Conservation (phyloP, 2,797 vertebrate genomes). For the Channa striata region DNA sequence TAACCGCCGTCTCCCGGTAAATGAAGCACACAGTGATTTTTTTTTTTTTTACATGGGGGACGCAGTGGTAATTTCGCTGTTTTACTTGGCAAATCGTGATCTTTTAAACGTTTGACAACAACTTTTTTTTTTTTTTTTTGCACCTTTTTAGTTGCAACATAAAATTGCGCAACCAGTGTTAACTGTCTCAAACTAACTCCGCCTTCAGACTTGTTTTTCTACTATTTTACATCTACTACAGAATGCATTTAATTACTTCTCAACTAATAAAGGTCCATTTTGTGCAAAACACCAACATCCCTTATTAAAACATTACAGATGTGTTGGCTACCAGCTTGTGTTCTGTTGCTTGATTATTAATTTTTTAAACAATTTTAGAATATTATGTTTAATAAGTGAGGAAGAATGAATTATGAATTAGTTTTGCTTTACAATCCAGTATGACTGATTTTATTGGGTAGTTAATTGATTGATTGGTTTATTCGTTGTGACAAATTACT, state of each 20-base stretch:
- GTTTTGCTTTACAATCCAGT: too few species aligned
- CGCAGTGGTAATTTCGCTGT: constrained; percentile 23
- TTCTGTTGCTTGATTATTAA: neutral
- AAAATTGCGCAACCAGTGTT: constrained; percentile 71
- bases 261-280: constrained; percentile 8
- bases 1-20: neutral
- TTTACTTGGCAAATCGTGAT: constrained; percentile 44
- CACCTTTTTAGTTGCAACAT: constrained; percentile 52
- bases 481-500: neutral
- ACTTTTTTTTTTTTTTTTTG: constrained; percentile 67
- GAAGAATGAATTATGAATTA: neutral
- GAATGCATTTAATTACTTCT: constrained; percentile 23
- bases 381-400: neutral
- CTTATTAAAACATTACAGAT: neutral
- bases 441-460: too few species aligned
- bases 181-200: constrained; percentile 65
- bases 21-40: constrained; percentile 1
- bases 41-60: constrained; percentile 18
- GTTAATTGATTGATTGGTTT: too few species aligned
- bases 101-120: constrained; percentile 66
- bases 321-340: neutral
- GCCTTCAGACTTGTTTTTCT: constrained; percentile 60
- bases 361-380: neutral
- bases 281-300: constrained; percentile 8
- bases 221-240: constrained; percentile 47